Base-by-base conservation (phyloP, 2,888 invertebrate species). In the Apotomis capreana region DNA sequence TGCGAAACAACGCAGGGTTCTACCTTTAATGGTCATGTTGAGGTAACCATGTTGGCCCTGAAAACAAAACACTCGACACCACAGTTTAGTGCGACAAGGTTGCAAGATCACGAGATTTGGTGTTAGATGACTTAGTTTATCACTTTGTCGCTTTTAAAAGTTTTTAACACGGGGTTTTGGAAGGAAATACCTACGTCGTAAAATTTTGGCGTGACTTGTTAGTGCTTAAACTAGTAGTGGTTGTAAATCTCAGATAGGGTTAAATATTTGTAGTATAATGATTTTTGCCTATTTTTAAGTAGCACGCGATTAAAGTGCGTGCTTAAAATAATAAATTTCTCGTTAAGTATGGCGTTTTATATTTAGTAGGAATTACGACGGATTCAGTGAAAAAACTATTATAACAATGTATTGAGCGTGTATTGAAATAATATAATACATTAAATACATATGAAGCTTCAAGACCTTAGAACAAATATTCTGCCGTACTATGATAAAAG, bases 21-120 rank as follows among this genome's bases (percentile, higher is more conserved):
- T 40, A n/a, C 49, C n/a, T 55, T 60, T 4, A 70, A 10, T 70
- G 59, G 70, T 60, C 26, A 51, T 12, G 13, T 8, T 63, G 49
- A 57, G 69, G 51, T 70, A 69, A 70, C 60, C 65, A 67, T 60
- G 60, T 70, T 61, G 65, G 55, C 44, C 6, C 49, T 63, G 13
- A 65, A 61, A 36, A 52, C 64, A 64, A 70, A 54, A 52, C 26
- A 70, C 54, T 63, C 60, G 54, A n/a, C 58, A 44, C 55, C 26
- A 13, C 59, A 60, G 55, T 67, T 61, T 70, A 55, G 46, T 15
- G 60, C 54, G 49, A 61, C 70, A 65, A 67, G 60, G 65, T 65
- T 60, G 54, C 40, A 26, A 54, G 52, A 37, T 60, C 60, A 26
- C 60, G 15, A 37, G 70, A 15, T 60, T 63, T 62, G 26, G 64